phyloP scores from a whole-genome alignment of 2,888 invertebrate species.

The Drosophila paucipuncta region DNA sequence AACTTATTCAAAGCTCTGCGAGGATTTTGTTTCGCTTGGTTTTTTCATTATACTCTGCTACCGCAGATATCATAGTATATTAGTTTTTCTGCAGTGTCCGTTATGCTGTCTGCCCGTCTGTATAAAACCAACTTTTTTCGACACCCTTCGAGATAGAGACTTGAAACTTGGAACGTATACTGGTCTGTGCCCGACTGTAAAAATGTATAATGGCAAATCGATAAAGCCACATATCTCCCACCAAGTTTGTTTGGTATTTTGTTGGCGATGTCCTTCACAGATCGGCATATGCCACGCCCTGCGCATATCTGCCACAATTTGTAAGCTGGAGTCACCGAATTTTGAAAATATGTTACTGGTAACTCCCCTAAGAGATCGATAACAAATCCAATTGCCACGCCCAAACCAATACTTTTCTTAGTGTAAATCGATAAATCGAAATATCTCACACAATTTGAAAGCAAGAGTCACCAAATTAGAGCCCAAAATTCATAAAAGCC shows the following conservation, averaged over 20 bases:
- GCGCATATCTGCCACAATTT: background rate
- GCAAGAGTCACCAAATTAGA: no score
- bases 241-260: background rate
- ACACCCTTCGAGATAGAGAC: background rate
- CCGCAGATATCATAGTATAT: background rate
- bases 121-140: background rate
- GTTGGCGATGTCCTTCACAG: background rate
- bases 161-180: background rate
- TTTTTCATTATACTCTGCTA: background rate
- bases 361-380: background rate
- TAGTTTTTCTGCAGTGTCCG: background rate
- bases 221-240: background rate
- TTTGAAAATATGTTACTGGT: background rate
- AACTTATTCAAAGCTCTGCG: constrained; percentile 74
- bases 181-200: no score
- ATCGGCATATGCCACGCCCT: background rate
- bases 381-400: background rate
- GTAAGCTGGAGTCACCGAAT: background rate
- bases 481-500: no score
- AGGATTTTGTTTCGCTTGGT: constrained; percentile 32
- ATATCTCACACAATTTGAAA: no score
- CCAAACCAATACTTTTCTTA: no score
- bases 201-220: background rate
- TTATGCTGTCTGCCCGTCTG: background rate
- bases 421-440: no score